Percentiles rank a stretch among this genome's conserved stretches.
These are phyloP conservation scores for Pachyuromys duprasi DNA, from an alignment of 2,797 vertebrate species.

Conservation along the genomic window DNA sequence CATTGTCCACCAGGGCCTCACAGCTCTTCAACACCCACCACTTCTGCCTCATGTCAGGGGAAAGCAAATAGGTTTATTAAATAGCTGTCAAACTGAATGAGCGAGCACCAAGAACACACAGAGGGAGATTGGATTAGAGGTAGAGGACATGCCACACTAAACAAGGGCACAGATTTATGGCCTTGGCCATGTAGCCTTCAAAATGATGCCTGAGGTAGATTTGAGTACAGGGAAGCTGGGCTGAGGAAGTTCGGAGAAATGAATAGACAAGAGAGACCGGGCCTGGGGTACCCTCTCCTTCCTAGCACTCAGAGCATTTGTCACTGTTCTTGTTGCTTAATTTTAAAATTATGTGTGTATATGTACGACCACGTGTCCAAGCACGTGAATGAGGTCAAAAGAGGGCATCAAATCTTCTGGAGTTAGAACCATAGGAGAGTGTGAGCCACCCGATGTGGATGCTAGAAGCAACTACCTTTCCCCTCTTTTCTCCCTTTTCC, in stretches of 20 bases:
- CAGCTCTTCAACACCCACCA: conserved; percentile 90
- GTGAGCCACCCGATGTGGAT: not conserved
- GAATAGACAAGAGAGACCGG: not conserved
- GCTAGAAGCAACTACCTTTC: not conserved
- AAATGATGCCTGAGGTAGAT: conserved; percentile 76
- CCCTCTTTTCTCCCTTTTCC: too few relatives aligned
- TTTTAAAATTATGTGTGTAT: not conserved
- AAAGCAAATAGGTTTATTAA: conserved; percentile 91
- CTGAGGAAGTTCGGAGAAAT: not conserved
- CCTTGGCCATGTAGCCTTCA: conserved; percentile 72
- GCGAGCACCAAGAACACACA: conserved; percentile 87
- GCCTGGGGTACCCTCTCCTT: not conserved
- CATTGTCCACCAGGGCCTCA: conserved; percentile 89
- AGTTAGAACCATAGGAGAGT: not conserved
- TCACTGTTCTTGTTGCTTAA: not conserved
- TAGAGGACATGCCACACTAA: conserved; percentile 88
- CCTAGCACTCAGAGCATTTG: not conserved
- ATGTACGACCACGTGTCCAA: not conserved
- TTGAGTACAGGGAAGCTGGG: not conserved
- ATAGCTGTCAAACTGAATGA: conserved; percentile 91
- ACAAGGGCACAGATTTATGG: conserved; percentile 89
- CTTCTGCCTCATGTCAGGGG: conserved; percentile 91
- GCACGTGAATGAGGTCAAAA: not conserved
- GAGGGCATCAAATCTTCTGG: not conserved
- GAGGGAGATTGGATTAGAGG: conserved; percentile 90